These are phyloP conservation scores for Hymenochirus boettgeri DNA, from an alignment of 2,113 vertebrate genomes.

Conservation along the genomic window DNA sequence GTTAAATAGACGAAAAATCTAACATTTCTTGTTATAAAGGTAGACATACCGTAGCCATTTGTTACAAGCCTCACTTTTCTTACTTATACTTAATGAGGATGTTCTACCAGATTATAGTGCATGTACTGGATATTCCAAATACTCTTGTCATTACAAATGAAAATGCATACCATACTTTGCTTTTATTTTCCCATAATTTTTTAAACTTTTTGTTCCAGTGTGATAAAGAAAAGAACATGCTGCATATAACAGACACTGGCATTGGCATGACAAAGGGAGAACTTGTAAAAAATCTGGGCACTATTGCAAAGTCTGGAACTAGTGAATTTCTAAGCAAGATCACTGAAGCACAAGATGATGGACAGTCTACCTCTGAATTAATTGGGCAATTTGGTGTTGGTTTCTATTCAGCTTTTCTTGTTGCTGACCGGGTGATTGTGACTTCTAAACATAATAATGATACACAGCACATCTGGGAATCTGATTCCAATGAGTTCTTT, in stretches of 20 bases:
- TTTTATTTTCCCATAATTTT: neutral
- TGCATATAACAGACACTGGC: conserved; percentile 95
- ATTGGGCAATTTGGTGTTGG: conserved; percentile 98
- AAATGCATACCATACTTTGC: too few relatives aligned
- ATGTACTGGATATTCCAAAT: too few relatives aligned
- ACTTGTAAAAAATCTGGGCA: conserved; percentile 90
- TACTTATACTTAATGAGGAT: too few relatives aligned
- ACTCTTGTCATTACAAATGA: too few relatives aligned
- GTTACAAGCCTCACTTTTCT: too few relatives aligned
- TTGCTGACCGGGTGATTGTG: conserved; percentile 95
- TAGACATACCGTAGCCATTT: too few relatives aligned
- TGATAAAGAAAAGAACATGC: conserved; percentile 97
- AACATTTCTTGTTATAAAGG: too few relatives aligned
- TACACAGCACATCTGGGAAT: conserved; percentile 98
- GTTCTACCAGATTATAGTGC: too few relatives aligned
- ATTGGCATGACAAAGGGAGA: conserved; percentile 97
- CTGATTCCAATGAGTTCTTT: conserved; percentile 92
- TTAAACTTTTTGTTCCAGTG: conserved; percentile 68
- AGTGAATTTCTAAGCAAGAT: conserved; percentile 96
- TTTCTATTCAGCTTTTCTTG: conserved; percentile 97
- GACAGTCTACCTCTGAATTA: conserved; percentile 92
- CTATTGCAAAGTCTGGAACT: conserved; percentile 96
- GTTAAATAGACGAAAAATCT: too few relatives aligned
- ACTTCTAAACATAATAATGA: conserved; percentile 95
- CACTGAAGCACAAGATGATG: conserved; percentile 83